phyloP scores from a whole-genome alignment of 2,888 invertebrate species.

The Leptopilina syphax region DNA sequence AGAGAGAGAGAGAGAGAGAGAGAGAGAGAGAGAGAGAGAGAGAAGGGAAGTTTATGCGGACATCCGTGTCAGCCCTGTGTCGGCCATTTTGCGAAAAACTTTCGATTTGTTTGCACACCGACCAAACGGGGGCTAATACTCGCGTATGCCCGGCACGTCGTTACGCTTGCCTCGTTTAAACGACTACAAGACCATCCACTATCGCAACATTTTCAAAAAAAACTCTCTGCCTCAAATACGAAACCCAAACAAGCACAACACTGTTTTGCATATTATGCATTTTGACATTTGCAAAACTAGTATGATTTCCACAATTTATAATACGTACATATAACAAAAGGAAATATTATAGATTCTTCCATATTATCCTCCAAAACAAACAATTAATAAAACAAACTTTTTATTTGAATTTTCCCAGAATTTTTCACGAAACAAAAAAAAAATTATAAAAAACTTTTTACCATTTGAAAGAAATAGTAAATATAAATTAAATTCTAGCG shows the following conservation, averaged over 20 bases:
- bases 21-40: slow-evolving; percentile 41
- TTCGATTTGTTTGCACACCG: slow-evolving; percentile 71
- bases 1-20: slow-evolving; percentile 58
- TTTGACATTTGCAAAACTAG: neutral
- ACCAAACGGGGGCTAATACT: slow-evolving; percentile 70
- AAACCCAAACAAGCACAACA: neutral
- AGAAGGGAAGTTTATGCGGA: slow-evolving; percentile 71
- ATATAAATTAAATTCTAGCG: no score
- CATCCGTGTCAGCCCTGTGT: slow-evolving; percentile 75
- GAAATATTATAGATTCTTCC: no score
- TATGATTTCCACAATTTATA: no score
- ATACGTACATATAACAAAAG: no score
- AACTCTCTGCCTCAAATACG: slow-evolving; percentile 39
- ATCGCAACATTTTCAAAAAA: slow-evolving; percentile 52
- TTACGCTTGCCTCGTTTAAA: slow-evolving; percentile 54
- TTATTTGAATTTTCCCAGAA: no score
- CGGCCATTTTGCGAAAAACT: slow-evolving; percentile 77
- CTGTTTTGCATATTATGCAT: neutral
- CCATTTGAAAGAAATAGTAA: no score
- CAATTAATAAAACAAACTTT: no score
- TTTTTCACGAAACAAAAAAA: no score
- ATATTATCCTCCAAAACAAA: no score
- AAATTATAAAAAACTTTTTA: no score
- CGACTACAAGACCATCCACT: slow-evolving; percentile 47
- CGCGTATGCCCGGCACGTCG: slow-evolving; percentile 72